A percentile compares a stretch with the other conserved stretches of the same genome.
Evolutionary conservation across 2,797 vertebrate species (phyloP).

Genomic region (Cheirogaleus major): DNA sequence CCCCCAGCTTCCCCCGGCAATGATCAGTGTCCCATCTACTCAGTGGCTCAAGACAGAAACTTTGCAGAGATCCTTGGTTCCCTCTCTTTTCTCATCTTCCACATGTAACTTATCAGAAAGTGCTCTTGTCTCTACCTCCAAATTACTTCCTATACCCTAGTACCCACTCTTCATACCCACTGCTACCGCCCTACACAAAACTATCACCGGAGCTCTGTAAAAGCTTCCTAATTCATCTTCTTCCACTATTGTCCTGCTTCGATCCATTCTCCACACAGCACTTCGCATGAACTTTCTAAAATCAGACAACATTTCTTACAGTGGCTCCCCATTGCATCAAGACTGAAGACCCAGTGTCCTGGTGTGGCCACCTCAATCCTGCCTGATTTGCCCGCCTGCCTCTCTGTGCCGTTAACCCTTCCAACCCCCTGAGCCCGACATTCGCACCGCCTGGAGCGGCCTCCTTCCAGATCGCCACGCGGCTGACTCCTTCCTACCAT

Average conservation of each 20-base stretch:
- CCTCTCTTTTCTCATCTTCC: not conserved
- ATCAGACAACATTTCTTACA: not conserved
- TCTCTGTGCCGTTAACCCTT: not conserved
- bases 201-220: not conserved
- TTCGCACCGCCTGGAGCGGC: not conserved
- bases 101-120: not conserved
- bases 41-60: not conserved
- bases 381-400: not conserved
- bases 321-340: not conserved
- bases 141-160: not conserved
- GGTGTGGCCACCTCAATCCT: not conserved
- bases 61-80: not conserved
- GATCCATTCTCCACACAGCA: not conserved
- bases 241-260: not conserved
- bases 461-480: not conserved
- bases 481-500: not conserved
- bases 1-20: not conserved
- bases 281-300: not conserved
- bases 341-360: not conserved
- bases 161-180: not conserved
- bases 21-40: not conserved
- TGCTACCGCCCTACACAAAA: not conserved
- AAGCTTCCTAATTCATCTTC: not conserved
- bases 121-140: not conserved
- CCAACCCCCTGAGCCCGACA: rapidly evolving